Evolutionary conservation across 2,797 vertebrate genomes (phyloP).

Genomic region (Acrossocheilus fasciatus): DNA sequence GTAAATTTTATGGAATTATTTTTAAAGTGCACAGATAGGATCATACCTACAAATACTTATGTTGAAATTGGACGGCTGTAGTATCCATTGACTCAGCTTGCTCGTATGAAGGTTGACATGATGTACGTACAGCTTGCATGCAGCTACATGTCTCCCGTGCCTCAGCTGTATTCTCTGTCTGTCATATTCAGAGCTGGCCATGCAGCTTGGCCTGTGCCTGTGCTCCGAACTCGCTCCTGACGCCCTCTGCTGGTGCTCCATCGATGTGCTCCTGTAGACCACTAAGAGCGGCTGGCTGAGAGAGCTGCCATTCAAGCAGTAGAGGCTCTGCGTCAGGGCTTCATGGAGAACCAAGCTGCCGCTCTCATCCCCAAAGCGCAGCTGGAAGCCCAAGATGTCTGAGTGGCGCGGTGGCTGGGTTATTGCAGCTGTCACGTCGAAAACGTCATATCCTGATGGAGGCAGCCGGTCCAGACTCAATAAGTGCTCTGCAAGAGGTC

Average conservation of each 20-base stretch:
- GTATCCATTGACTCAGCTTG: constrained; percentile 50
- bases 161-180: constrained; percentile 24
- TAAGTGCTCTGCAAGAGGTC: constrained; percentile 69
- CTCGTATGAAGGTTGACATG: constrained; percentile 45
- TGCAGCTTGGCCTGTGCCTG: constrained; percentile 41
- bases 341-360: constrained; percentile 76
- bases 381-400: constrained; percentile 71
- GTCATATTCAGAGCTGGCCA: constrained; percentile 12
- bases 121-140: constrained; percentile 51
- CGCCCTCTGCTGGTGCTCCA: constrained; percentile 28
- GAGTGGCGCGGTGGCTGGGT: constrained; percentile 34
- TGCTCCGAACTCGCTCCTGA: not conserved
- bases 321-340: constrained; percentile 76
- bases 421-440: constrained; percentile 72
- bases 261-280: constrained; percentile 58
- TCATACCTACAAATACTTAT: constrained; percentile 61
- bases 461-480: constrained; percentile 70
- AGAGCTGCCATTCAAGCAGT: constrained; percentile 67
- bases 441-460: constrained; percentile 76
- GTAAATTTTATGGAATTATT: no score
- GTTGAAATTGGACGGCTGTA: constrained; percentile 60
- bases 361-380: constrained; percentile 77
- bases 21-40: not conserved
- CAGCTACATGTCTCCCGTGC: constrained; percentile 19
- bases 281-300: constrained; percentile 73